Evolutionary conservation across 2,888 invertebrate species (phyloP).

Genomic region (Oscheius sp.): DNA sequence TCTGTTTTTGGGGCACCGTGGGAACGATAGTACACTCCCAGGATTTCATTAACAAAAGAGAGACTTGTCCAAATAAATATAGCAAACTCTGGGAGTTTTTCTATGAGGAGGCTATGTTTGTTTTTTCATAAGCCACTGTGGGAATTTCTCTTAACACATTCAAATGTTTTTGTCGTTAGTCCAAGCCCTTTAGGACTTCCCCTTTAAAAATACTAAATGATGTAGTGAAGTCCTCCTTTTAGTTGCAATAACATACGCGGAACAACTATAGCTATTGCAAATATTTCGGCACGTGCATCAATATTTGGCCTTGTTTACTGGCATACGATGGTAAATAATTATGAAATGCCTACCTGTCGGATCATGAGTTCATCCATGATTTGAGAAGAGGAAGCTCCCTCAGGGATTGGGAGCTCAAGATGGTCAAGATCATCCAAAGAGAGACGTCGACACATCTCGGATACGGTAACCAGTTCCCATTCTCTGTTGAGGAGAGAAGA

Average conservation of each 20-base stretch:
- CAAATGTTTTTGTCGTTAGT: too few relatives aligned
- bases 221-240: too few relatives aligned
- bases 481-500: conserved; percentile 65
- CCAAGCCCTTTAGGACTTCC: too few relatives aligned
- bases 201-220: too few relatives aligned
- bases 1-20: neutral
- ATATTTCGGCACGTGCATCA: neutral
- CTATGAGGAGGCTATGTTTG: too few relatives aligned
- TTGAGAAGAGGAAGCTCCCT: conserved; percentile 62
- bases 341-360: conserved; percentile 49
- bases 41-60: conserved; percentile 1
- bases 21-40: neutral
- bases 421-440: conserved; percentile 70
- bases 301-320: neutral
- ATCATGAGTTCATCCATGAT: conserved; percentile 69
- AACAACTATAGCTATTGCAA: too few relatives aligned
- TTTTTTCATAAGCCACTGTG: too few relatives aligned
- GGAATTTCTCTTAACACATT: too few relatives aligned
- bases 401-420: conserved; percentile 67
- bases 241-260: too few relatives aligned
- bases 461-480: conserved; percentile 73
- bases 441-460: conserved; percentile 71
- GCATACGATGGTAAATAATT: neutral
- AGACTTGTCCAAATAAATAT: too few relatives aligned
- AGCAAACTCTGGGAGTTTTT: too few relatives aligned